phyloP scores from a whole-genome alignment of 2,797 vertebrate genomes.

The Pangasius mekongensis region DNA sequence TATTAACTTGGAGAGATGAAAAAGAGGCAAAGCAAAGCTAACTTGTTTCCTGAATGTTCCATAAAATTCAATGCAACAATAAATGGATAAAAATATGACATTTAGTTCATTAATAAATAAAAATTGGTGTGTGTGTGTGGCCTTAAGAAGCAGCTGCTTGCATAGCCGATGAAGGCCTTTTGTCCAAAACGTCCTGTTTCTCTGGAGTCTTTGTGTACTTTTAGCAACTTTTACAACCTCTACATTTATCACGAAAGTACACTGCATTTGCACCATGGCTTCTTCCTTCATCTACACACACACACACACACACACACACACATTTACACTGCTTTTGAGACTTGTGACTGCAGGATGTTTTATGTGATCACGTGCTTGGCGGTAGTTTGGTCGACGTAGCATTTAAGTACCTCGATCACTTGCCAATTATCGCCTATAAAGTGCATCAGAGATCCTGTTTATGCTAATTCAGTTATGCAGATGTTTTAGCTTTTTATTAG shows the following conservation, averaged over 20 bases:
- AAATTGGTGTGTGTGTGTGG: background rate
- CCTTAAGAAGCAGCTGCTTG: background rate
- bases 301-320: constrained; percentile 1
- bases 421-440: constrained; percentile 31
- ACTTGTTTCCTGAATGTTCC: background rate
- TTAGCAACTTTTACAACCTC: background rate
- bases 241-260: background rate
- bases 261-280: background rate
- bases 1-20: background rate
- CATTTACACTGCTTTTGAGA: background rate
- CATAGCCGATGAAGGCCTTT: background rate
- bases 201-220: background rate
- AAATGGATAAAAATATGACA: background rate
- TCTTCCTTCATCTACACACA: background rate
- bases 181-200: background rate
- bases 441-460: constrained; percentile 15
- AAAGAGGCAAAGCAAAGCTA: background rate
- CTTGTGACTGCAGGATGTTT: background rate
- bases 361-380: background rate
- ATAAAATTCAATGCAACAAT: background rate
- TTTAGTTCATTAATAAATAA: background rate
- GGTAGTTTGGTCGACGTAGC: constrained; percentile 24
- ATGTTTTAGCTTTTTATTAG: constrained; percentile 26
- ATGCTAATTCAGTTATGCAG: constrained; percentile 41
- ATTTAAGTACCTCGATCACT: constrained; percentile 21